Conservation (phyloP, 2,888 invertebrate genomes). For the Scaptomyza cyrtandrae region DNA sequence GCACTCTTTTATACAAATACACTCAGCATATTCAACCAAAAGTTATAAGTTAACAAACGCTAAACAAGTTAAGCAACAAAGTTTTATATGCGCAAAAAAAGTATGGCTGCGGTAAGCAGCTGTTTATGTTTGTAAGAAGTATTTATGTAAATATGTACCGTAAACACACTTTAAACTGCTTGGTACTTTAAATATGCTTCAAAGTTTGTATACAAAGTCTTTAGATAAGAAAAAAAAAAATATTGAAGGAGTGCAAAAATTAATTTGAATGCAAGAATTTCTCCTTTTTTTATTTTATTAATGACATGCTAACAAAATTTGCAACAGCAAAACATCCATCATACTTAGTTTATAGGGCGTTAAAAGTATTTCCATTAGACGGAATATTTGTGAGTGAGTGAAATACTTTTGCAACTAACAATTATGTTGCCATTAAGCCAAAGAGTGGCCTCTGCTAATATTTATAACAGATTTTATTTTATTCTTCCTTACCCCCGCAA, state of each 20-base stretch:
- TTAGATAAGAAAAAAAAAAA: too few species aligned
- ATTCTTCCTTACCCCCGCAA: conserved; percentile 24
- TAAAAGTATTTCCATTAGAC: not conserved
- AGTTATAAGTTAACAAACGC: not conserved
- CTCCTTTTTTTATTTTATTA: not conserved
- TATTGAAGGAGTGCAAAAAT: too few species aligned
- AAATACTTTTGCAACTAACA: conserved; percentile 38
- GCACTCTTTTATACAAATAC: not conserved
- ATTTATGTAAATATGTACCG: not conserved
- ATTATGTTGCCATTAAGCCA: conserved; percentile 71
- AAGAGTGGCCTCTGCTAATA: conserved; percentile 50
- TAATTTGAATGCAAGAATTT: too few species aligned
- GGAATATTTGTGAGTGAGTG: not conserved
- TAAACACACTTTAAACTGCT: not conserved
- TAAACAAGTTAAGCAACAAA: conserved; percentile 3
- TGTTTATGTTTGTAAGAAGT: not conserved
- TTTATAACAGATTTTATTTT: conserved; percentile 58
- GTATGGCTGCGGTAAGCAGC: not conserved
- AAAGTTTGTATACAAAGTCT: too few species aligned
- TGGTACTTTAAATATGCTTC: not conserved
- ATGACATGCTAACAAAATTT: not conserved
- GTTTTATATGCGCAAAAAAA: not conserved
- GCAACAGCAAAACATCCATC: not conserved
- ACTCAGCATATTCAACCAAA: too few species aligned
- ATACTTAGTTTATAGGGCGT: conserved; percentile 5